Evolutionary conservation across 2,888 invertebrate genomes (phyloP).

Genomic region (Ypsolopha sequella): DNA sequence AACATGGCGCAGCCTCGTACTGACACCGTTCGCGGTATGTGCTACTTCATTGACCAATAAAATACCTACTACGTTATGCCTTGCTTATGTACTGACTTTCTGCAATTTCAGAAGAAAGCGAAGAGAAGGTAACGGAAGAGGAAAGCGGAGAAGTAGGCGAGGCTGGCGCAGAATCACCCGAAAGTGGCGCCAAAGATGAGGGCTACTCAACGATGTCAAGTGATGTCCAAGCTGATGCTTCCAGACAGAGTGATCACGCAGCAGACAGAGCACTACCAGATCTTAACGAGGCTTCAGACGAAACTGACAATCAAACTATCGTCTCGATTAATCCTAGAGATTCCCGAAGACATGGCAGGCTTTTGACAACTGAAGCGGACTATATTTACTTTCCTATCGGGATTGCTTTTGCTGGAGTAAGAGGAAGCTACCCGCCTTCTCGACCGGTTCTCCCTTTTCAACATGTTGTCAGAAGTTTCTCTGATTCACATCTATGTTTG

Average conservation of each 20-base stretch:
- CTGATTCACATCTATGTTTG: slow-evolving; percentile 80
- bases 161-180: slow-evolving; percentile 80
- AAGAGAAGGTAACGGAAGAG: slow-evolving; percentile 50
- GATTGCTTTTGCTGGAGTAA: slow-evolving; percentile 71
- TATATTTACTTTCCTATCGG: slow-evolving; percentile 78
- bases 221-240: slow-evolving; percentile 81
- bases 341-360: slow-evolving; percentile 66
- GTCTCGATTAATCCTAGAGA: slow-evolving; percentile 61
- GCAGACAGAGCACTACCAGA: slow-evolving; percentile 74
- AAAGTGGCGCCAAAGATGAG: slow-evolving; percentile 83
- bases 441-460: slow-evolving; percentile 78
- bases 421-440: slow-evolving; percentile 81
- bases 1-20: slow-evolving; percentile 71
- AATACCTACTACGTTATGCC: too few species aligned
- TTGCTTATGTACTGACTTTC: neutral
- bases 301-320: slow-evolving; percentile 74
- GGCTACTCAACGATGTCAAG: slow-evolving; percentile 89
- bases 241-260: slow-evolving; percentile 69
- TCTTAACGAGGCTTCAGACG: slow-evolving; percentile 80
- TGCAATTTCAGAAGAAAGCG: slow-evolving; percentile 34
- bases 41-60: too few species aligned
- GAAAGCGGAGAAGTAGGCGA: slow-evolving; percentile 71
- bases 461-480: slow-evolving; percentile 80
- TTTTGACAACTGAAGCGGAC: slow-evolving; percentile 73
- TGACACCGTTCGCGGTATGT: slow-evolving; percentile 37